These are phyloP conservation scores for Microcebus lehilahytsara DNA, from an alignment of 2,113 vertebrate genomes.

Conservation along the genomic window DNA sequence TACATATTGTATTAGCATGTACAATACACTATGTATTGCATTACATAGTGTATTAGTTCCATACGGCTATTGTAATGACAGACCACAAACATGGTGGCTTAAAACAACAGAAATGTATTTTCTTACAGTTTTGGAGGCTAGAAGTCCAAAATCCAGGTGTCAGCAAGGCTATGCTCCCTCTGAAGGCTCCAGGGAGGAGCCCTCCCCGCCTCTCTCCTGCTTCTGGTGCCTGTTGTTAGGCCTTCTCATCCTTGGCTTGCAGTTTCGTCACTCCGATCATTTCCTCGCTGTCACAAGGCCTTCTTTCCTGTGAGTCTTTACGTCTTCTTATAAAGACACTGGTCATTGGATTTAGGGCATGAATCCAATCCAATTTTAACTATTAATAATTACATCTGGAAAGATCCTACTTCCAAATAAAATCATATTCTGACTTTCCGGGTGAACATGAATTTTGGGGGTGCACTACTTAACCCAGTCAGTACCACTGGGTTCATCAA, in stretches of 20 bases:
- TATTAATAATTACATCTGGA: neutral
- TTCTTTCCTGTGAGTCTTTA: neutral
- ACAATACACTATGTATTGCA: too few species aligned
- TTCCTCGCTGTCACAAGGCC: neutral
- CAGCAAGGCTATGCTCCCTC: neutral
- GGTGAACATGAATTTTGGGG: neutral
- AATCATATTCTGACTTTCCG: neutral
- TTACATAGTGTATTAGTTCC: neutral
- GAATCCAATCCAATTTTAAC: neutral
- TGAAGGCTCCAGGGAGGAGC: neutral
- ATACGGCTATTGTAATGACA: neutral
- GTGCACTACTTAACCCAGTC: neutral
- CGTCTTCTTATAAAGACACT: neutral
- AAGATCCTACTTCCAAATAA: conserved; percentile 13
- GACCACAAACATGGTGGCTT: neutral
- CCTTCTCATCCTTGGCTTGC: neutral
- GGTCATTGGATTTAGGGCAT: neutral
- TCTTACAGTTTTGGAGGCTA: neutral
- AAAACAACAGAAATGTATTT: neutral
- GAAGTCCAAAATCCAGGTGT: neutral
- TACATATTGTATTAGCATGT: neutral
- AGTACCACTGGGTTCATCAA: neutral
- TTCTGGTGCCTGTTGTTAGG: neutral
- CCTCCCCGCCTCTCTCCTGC: neutral
- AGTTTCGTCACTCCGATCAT: neutral